Base-by-base conservation (phyloP, 1,140 invertebrate species). In the Aplysia californica region DNA sequence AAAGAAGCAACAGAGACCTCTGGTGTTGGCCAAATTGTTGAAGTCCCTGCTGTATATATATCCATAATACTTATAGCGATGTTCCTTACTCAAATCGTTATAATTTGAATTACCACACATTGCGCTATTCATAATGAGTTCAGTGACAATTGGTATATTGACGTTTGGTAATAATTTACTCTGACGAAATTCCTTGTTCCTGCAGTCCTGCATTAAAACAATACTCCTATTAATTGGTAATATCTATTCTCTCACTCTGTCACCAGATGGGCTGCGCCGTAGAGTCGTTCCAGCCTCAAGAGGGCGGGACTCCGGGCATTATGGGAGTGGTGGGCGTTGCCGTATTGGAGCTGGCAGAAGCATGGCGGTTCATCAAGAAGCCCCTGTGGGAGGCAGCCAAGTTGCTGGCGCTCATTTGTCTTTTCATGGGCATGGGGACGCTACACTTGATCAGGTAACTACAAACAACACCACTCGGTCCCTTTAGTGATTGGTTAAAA, bases 361-460 rank as follows among this genome's bases (percentile, higher is more conserved):
- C 86, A 33, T 87, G 86, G 86, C 68, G 35, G 18, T 39, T 87
- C 39, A 70, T 88, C 21, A 26, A 75, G 2, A 73, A 72, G 44
- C 84, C 87, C 18, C 44, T 39, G 31, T 41, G 59, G 64, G 84
- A 87, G 66, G 50, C 81, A 23, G n/a, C 76, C n/a, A 88, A 87
- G 78, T 50, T 87, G 21, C 44, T 70, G 20, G 21, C 44, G 31
- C 59, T 81, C 29, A 65, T 85, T 10, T 15, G 72, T 10, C 35
- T 85, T 2, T 77, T 82, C 31, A 41, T 86, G 20, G 59, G 83
- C 23, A 50, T 72, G 58, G 87, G 87, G 36, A 82, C 84, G 0
- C 66, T 88, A n/a, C 85, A 83, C 20, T 82, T 81, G 38, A 69
- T 88, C 20, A 83, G 82, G n/a, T n/a, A n/a, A n/a, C n/a, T n/a